Base-by-base conservation (phyloP, 1,140 invertebrate genomes). In the Venustaconcha ellipsiformis region DNA sequence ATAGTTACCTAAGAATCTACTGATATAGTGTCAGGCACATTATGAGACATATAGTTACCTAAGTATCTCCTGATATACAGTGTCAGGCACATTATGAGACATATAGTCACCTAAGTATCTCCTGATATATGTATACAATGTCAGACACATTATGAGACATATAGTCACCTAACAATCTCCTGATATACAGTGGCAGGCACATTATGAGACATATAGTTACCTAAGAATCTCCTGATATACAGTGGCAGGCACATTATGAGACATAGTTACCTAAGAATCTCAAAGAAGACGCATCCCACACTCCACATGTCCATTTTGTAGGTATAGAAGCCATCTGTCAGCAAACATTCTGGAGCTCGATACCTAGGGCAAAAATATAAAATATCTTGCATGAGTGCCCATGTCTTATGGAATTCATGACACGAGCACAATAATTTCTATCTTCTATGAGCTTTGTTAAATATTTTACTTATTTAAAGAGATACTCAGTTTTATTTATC, bases 231-330 rank as follows among this genome's bases (percentile, higher is more conserved):
- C 23, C 0, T 23, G 23, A 23, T 23, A 23, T 23, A 23, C 23
- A 23, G 23, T 23, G 23, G 0, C 23, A 23, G 23, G 23, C 23
- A 23, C 23, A 23, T 23, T 23, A 23, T 23, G 17, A 65, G 26
- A n/a, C 14, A 57, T 23, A 23, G 23, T 23, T 23, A 23, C 37
- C 37, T 48, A 48, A 30, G 84, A 71, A 94, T 91, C 90, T 94
- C 94, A 87, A 92, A 94, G 83, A 93, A 94, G 6, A 94, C 93
- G 87, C 94, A 94, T 11, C 94, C 94, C 8, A 91, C 89, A 57
- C 93, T 93, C 94, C 94, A 94, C 58, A 94, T 90, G 83, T 94
- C 93, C 93, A 94, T 94, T 88, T 94, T 94, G 48, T 92, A 91
- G 4, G 91, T 92, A 84, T 94, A 94, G 85, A 91, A 92, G 0